Evolutionary conservation across 2,888 invertebrate genomes (phyloP), one percentile per base, ranked within the genome.

Genomic region (Drosophila hamatofila): DNA sequence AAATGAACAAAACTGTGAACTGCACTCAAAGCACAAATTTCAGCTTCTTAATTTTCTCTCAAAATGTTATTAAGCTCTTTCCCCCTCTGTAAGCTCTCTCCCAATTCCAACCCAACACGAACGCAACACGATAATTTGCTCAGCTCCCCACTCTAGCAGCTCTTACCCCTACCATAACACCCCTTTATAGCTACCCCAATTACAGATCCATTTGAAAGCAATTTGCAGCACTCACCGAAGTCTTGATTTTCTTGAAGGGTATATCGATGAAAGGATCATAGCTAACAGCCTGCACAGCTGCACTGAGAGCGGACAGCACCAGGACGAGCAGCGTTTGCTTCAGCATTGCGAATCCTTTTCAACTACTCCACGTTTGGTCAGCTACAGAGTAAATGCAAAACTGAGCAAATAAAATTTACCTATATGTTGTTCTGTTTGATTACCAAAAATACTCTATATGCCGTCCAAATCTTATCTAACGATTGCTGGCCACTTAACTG

Each of bases 161-260:
- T 1, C 18, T 11, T 18, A 44, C 0, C 8, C 16, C 44, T 8
- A 44, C 3, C 9, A 2, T 25, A 25, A 5, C 25, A 2, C 25
- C 25, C 2, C 25, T 25, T 18, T 16, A 12, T 8, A 25, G 48
- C 48, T 27, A 6, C 25, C 9, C 21, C 51, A 2, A 51, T 51
- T 51, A 14, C 12, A 33, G 21, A 11, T 18, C n/a, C 14, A 33
- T 51, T 51, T 21, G 30, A 8, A 14, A 30, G 12, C 33, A 21
- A 8, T 51, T 51, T 18, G 23, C 4, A 3, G 3, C 39, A 67
- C 81, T 70, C 46, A 89, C 86, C 72, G 88, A 83, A 33, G 66
- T 83, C 67, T 78, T 91, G 1, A 89, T 2, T 7, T 18, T 18
- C 56, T 85, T 91, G 7, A 90, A 82, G 11, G 89, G 89, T 71